Evolutionary conservation across 2,113 vertebrate species (phyloP).

Genomic region (Tinamus guttatus): DNA sequence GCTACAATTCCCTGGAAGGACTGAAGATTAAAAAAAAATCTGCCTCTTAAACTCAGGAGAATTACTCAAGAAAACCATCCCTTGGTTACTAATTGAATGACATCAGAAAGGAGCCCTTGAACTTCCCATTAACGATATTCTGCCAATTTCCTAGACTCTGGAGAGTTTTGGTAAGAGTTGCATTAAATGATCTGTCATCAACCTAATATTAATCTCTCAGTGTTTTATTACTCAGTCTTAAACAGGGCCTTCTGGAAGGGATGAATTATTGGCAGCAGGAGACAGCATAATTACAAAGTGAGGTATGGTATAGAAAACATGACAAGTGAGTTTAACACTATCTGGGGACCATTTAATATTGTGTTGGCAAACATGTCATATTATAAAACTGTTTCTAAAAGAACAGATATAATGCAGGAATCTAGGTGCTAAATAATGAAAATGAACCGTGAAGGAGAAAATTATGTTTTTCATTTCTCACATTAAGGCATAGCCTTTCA

Average conservation of each 20-base stretch:
- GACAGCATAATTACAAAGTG: slow-evolving; percentile 28
- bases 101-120: slow-evolving; percentile 19
- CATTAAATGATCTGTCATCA: slow-evolving; percentile 37
- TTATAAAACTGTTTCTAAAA: not conserved
- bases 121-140: not conserved
- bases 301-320: slow-evolving; percentile 30
- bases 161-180: not conserved
- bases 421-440: not conserved
- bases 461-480: not conserved
- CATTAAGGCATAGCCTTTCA: not conserved
- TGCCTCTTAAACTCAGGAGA: not conserved
- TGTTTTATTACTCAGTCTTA: slow-evolving; percentile 50
- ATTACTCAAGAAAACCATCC: not conserved
- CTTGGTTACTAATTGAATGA: not conserved
- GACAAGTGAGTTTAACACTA: not conserved
- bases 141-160: not conserved
- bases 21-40: slow-evolving; percentile 6
- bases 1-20: not conserved
- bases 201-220: slow-evolving; percentile 34
- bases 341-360: slow-evolving; percentile 5
- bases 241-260: slow-evolving; percentile 42
- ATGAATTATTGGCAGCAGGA: slow-evolving; percentile 35
- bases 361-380: slow-evolving; percentile 4
- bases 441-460: not conserved
- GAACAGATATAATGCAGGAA: not conserved